Conservation (phyloP, 2,113 vertebrate species). For the Rynchops niger region DNA sequence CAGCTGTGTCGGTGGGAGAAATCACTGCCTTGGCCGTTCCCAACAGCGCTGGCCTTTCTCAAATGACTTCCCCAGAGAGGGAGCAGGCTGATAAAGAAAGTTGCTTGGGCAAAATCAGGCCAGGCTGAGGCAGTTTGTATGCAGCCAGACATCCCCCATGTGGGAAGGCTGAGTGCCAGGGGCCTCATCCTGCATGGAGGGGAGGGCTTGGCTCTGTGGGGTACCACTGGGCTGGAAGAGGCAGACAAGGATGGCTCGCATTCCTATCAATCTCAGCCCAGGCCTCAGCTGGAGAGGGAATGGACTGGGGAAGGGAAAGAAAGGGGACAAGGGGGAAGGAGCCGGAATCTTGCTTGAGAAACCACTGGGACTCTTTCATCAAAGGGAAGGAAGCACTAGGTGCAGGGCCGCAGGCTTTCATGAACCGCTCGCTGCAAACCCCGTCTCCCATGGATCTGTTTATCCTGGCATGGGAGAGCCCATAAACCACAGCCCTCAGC, state of each 20-base stretch:
- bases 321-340: background rate
- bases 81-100: background rate
- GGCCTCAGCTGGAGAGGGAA: background rate
- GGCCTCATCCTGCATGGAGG: background rate
- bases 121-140: background rate
- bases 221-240: background rate
- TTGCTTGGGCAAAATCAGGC: background rate
- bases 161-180: background rate
- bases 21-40: background rate
- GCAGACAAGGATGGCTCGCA: background rate
- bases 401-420: background rate
- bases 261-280: background rate
- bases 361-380: background rate
- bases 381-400: constrained; percentile 35
- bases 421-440: background rate
- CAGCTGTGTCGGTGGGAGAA: background rate
- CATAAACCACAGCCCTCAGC: background rate
- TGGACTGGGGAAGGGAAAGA: background rate
- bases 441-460: background rate
- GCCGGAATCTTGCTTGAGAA: background rate
- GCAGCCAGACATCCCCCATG: background rate
- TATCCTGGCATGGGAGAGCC: background rate
- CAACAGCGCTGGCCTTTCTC: background rate
- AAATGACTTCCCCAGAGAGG: background rate
- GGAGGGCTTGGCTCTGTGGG: background rate